Conservation (phyloP, 1,140 invertebrate genomes). For the Hyles euphorbiae region DNA sequence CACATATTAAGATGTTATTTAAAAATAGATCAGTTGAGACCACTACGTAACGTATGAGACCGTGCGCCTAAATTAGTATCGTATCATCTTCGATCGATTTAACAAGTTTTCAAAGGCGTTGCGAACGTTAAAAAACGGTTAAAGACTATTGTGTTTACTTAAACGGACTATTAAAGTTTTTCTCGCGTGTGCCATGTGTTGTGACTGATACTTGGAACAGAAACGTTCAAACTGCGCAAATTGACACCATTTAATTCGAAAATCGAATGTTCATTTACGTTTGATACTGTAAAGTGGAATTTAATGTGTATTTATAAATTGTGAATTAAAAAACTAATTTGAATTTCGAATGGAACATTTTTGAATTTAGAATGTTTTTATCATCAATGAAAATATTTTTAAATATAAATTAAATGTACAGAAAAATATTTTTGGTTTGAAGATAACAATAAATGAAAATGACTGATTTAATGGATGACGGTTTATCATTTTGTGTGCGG, state of each 20-base stretch:
- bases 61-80: constrained; percentile 12
- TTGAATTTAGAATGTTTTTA: not conserved
- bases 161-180: constrained; percentile 1
- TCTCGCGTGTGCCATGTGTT: constrained; percentile 8
- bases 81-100: constrained; percentile 15
- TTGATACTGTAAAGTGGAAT: too few species aligned
- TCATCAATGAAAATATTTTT: not conserved
- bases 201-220: not conserved
- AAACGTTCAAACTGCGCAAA: too few species aligned
- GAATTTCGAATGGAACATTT: not conserved
- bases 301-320: too few species aligned
- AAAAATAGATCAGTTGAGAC: constrained; percentile 13
- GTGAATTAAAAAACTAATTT: too few species aligned
- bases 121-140: constrained; percentile 4
- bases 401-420: not conserved
- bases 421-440: not conserved
- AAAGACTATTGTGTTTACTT: constrained; percentile 2
- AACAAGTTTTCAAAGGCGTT: constrained; percentile 12
- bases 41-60: constrained; percentile 8
- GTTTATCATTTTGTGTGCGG: not conserved
- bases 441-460: not conserved
- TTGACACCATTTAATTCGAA: too few species aligned
- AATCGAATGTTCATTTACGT: too few species aligned
- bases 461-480: not conserved
- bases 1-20: constrained; percentile 16